phyloP scores from a whole-genome alignment of 2,113 vertebrate species.

The Lichenostomus cassidix region DNA sequence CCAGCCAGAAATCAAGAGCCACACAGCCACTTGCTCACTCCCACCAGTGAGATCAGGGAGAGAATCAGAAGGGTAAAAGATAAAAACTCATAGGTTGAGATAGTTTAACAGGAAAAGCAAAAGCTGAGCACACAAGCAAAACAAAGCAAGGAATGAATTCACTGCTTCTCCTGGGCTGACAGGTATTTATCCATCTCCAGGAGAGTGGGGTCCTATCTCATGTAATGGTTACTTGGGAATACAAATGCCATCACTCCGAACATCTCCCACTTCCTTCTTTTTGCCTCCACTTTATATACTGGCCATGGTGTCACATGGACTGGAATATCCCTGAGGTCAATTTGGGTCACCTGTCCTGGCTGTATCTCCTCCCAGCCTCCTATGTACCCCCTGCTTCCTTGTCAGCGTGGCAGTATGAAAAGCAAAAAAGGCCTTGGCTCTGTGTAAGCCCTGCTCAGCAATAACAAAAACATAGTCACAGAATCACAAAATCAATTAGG shows the following conservation, averaged over 20 bases:
- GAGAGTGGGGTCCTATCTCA: not conserved
- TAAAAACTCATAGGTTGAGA: not conserved
- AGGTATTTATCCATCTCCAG: not conserved
- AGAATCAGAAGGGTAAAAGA: not conserved
- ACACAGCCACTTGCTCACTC: fast-evolving
- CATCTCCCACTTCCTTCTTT: not conserved
- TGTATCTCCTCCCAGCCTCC: not conserved
- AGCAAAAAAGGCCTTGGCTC: not conserved
- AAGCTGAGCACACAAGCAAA: not conserved
- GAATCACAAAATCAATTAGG: not conserved
- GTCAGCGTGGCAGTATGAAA: not conserved
- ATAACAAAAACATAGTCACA: not conserved
- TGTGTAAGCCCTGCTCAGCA: not conserved
- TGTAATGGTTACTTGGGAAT: not conserved
- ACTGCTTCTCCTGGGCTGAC: not conserved
- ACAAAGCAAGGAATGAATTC: not conserved
- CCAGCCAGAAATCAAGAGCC: not conserved
- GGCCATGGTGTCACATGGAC: not conserved
- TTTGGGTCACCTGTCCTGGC: not conserved
- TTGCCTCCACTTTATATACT: not conserved
- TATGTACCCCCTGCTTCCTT: not conserved
- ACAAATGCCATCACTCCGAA: not conserved
- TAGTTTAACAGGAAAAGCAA: not conserved
- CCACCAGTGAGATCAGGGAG: not conserved
- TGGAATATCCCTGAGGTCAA: not conserved